Evolutionary conservation across 2,113 vertebrate genomes (phyloP).

Genomic region (Lagopus leucura): DNA sequence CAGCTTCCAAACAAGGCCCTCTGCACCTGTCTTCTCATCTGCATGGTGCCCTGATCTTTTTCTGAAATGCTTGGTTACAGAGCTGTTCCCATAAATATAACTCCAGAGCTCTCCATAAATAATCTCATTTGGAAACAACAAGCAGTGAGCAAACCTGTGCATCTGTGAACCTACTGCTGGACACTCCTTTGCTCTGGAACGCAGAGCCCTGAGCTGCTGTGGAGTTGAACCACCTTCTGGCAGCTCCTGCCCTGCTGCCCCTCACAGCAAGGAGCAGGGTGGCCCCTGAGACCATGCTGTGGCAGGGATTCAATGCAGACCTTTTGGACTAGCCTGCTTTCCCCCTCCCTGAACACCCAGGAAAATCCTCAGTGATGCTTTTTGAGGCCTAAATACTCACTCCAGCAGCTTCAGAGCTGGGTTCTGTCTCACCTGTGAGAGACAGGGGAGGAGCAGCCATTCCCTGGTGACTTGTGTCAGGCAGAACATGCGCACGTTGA

Average conservation of each 20-base stretch:
- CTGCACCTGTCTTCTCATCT: constrained; percentile 60
- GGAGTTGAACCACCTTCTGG: neutral
- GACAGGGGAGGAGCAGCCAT: constrained; percentile 14
- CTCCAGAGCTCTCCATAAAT: constrained; percentile 60
- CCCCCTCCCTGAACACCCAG: neutral
- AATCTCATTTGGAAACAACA: constrained; percentile 44
- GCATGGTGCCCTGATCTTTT: constrained; percentile 37
- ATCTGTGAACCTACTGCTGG: constrained; percentile 45
- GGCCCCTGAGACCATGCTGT: accelerated
- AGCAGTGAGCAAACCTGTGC: constrained; percentile 41
- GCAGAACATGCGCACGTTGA: constrained; percentile 20
- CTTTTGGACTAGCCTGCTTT: neutral
- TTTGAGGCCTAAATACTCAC: neutral
- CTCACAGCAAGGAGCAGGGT: accelerated
- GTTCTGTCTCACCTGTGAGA: neutral
- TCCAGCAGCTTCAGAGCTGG: neutral
- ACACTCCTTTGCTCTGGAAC: neutral
- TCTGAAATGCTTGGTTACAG: constrained; percentile 47
- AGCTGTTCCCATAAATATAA: constrained; percentile 46
- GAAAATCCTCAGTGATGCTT: neutral
- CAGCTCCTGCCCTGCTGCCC: neutral
- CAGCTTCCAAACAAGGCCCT: neutral
- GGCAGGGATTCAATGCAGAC: neutral
- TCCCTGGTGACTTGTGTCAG: constrained; percentile 39
- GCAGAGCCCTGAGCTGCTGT: neutral